Evolutionary conservation across 2,888 invertebrate genomes (phyloP).

Genomic region (Ceramica pisi): DNA sequence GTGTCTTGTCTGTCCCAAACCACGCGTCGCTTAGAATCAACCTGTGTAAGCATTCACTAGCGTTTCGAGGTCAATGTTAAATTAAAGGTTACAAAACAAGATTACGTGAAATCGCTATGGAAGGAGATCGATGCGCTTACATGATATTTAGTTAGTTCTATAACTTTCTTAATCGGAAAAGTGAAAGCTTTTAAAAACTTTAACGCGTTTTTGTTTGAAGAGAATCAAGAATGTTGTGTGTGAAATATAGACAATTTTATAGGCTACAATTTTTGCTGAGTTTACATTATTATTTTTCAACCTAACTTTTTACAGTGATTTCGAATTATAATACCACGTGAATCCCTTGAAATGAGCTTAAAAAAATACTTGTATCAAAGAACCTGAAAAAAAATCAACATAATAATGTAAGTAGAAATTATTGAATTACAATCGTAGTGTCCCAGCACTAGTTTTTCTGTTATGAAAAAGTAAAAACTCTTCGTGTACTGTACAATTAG

Average conservation of each 20-base stretch:
- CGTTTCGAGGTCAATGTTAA: conserved; percentile 65
- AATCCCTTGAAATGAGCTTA: too few relatives aligned
- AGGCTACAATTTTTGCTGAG: too few relatives aligned
- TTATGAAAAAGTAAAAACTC: too few relatives aligned
- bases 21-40: conserved; percentile 5
- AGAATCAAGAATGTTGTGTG: background rate
- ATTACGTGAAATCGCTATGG: conserved; percentile 47
- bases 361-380: too few relatives aligned
- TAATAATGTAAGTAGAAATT: too few relatives aligned
- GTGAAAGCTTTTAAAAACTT: conserved; percentile 3
- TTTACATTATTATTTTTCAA: too few relatives aligned
- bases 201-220: background rate
- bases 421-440: too few relatives aligned
- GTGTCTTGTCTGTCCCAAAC: background rate
- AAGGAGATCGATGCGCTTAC: conserved; percentile 56
- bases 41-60: conserved; percentile 37
- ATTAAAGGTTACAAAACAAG: conserved; percentile 61
- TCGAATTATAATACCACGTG: too few relatives aligned
- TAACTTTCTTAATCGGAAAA: conserved; percentile 16
- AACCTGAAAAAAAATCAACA: too few relatives aligned
- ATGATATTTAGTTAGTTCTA: conserved; percentile 18
- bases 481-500: too few relatives aligned
- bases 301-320: too few relatives aligned
- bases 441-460: too few relatives aligned
- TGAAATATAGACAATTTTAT: background rate